Conservation (phyloP, 2,797 vertebrate species). For the Pangasius sanitwongsei region DNA sequence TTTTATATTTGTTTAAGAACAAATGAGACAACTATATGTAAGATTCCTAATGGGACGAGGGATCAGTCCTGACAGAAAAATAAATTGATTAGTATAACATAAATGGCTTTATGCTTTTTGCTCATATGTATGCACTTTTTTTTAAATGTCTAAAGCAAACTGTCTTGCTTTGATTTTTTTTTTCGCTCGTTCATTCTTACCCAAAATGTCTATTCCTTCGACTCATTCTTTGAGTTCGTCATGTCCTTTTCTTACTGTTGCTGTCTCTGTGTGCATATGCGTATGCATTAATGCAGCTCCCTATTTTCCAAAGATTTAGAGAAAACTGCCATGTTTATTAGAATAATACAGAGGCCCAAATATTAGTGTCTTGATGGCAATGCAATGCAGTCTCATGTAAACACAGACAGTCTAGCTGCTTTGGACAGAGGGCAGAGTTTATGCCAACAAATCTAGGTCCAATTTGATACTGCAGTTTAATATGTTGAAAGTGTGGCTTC, state of each 20-base stretch:
- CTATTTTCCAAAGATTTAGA: conserved; percentile 28
- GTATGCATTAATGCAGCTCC: conserved; percentile 60
- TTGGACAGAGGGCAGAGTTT: background rate
- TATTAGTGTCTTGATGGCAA: background rate
- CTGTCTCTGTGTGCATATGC: conserved; percentile 14
- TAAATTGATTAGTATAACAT: conserved; percentile 78
- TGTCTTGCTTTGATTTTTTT: background rate
- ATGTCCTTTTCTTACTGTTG: conserved; percentile 4
- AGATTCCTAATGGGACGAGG: conserved; percentile 69
- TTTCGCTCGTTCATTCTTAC: background rate
- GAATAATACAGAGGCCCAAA: background rate
- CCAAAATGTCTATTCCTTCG: background rate
- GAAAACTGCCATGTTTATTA: conserved; percentile 14
- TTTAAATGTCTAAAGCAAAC: conserved; percentile 4
- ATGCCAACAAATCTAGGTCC: background rate
- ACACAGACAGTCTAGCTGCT: conserved; percentile 27
- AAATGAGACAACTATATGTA: conserved; percentile 74
- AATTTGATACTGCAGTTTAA: background rate
- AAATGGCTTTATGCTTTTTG: conserved; percentile 62
- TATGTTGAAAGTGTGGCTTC: conserved; percentile 1
- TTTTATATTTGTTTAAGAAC: conserved; percentile 64
- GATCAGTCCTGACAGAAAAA: conserved; percentile 75
- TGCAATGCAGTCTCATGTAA: conserved; percentile 2
- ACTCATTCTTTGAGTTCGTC: conserved; percentile 10
- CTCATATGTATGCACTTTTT: conserved; percentile 33